Base-by-base conservation (phyloP, 2,888 invertebrate genomes). In the Eupeodes luniger region DNA sequence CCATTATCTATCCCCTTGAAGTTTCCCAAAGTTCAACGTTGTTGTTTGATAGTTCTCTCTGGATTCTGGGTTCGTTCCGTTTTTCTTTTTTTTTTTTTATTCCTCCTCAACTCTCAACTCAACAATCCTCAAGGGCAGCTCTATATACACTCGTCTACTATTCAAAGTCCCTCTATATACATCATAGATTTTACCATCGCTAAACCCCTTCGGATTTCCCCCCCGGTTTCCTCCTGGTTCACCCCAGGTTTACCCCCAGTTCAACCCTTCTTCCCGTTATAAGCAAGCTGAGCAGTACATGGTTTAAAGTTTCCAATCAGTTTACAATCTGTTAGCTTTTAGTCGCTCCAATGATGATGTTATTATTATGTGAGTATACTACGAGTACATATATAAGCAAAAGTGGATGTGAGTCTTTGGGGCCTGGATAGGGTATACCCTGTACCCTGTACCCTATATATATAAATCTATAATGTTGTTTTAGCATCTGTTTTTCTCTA, bases 311-410 rank as follows among this genome's bases (percentile, higher is more conserved):
- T 87, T 83, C 77, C 75, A 88, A 83, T 81, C 78, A 83, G 84
- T 84, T 87, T 84, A 84, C 87, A 87, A 84, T 88, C 87, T 84
- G 84, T 84, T 84, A 59, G 84, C 84, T 88, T 79, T 87, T 87
- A 84, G 84, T 80, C 84, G 80, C 80, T 87, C 70, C 76, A 67
- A 78, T 81, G 84, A 88, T 84, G 84, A 88, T 88, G 84, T 88
- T 84, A 79, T 84, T 84, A 75, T 87, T 74, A 83, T 87, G 57
- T 70, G 72, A 72, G 55, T 19, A 55, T 53, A 44, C 16, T 69
- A 36, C 27, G 19, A 19, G 19, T 19, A 19, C 19, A 19, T 19
- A 19, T 19, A 19, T 19, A 19, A 69, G 53, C 69, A 16, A 12
- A 11, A 12, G 53, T 70, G 11, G 14, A 14, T 36, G 7, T 59